These are phyloP conservation scores for Mus spicilegus DNA, from an alignment of 2,113 vertebrate genomes.

Conservation along the genomic window DNA sequence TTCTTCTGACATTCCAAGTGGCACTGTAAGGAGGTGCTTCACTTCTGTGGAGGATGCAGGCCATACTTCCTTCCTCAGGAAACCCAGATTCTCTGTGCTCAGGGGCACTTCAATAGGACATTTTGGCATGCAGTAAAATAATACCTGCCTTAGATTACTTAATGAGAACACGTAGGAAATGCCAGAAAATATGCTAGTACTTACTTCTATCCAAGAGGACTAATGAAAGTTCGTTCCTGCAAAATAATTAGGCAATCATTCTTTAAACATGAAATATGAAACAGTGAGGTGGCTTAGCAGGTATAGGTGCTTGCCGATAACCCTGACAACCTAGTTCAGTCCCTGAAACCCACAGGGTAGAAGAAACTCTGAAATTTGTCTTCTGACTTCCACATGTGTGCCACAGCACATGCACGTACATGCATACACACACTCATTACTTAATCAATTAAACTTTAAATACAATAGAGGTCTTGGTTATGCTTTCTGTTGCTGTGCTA, in stretches of 20 bases:
- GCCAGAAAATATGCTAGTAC: not conserved
- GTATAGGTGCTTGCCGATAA: not conserved
- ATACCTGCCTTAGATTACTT: not conserved
- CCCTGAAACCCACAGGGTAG: no score
- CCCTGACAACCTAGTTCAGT: not conserved
- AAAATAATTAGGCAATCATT: not conserved
- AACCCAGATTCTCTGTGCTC: not conserved
- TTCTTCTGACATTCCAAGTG: not conserved
- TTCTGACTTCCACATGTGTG: not conserved
- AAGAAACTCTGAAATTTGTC: not conserved
- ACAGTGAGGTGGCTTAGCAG: not conserved
- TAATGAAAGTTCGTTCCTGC: not conserved
- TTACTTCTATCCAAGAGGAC: not conserved
- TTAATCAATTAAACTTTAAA: not conserved
- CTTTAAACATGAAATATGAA: not conserved
- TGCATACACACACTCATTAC: not conserved
- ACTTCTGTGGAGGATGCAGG: not conserved
- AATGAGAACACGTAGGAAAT: not conserved
- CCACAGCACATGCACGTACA: not conserved
- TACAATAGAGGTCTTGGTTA: not conserved
- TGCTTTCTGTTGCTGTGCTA: not conserved
- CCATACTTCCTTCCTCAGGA: not conserved
- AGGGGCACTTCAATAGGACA: not conserved
- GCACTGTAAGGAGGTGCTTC: constrained; percentile 19
- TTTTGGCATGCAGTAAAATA: not conserved